Evolutionary conservation across 2,797 vertebrate genomes (phyloP), one percentile per base, ranked within the genome.

Genomic region (Oreochromis grahami): DNA sequence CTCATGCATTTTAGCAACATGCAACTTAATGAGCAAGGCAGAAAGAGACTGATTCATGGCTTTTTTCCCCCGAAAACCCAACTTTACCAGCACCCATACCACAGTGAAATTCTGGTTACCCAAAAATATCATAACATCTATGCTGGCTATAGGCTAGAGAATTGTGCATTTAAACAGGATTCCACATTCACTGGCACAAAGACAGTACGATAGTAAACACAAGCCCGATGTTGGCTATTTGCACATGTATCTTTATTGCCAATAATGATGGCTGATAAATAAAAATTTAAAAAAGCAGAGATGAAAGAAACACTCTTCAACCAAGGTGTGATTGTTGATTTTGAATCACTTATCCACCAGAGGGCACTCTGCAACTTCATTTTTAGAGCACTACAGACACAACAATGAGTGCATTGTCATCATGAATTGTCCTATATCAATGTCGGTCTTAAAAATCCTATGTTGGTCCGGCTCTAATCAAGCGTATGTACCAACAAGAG

Each of bases 1-100:
- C n/a, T 53, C 10, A 24, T n/a, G 13, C 52, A 26, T 26, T 55
- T 55, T 55, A 55, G 52, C 11, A 3, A 55, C 21, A 55, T 26
- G 52, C 21, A 26, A 55, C 21, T 26, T 55, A 55, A n/a, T 12
- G 21, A 26, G 24, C 52, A 24, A 24, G 21, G 3, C 12, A 55
- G 21, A 24, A 12, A 26, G 24, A 26, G 12, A 26, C 21, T 55
- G 13, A 55, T 14, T 26, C 24, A 6, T 26, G 52, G 3, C 12
- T 21, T 11, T n/a, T 21, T 1, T 0, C 1, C 12, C 21, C 52
- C 2, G 3, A 26, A 26, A 55, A 6, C n/a, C 21, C n/a, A 53
- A 24, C 21, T 53, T 26, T 26, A 26, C 52, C 21, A 26, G 7
- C 24, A 26, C 41, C 52, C 21, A 55, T 12, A 55, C 5, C 52